phyloP scores from a whole-genome alignment of 2,797 vertebrate species.

The Gorsachius magnificus region DNA sequence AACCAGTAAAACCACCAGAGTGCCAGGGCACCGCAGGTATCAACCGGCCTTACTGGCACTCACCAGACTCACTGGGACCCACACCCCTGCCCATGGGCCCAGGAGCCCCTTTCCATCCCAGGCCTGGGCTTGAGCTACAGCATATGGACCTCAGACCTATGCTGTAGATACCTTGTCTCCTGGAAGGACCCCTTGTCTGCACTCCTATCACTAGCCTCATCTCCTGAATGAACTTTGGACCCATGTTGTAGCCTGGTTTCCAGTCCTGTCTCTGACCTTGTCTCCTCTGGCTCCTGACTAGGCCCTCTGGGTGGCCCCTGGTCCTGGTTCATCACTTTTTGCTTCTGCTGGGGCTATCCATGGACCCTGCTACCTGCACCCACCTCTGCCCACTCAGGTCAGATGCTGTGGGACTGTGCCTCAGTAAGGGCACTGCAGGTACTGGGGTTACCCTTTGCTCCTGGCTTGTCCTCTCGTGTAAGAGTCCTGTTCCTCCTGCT shows the following conservation, averaged over 20 bases:
- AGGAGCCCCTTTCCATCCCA: not conserved
- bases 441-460: not conserved
- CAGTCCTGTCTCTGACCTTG: not conserved
- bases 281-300: not conserved
- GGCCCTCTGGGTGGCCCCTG: not conserved
- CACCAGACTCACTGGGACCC: not conserved
- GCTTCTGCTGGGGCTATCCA: not conserved
- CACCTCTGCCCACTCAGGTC: not conserved
- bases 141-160: not conserved
- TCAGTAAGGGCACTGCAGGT: not conserved
- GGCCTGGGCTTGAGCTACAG: not conserved
- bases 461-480: not conserved
- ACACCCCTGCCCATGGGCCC: too few species aligned
- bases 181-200: not conserved
- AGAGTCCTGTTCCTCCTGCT: not conserved
- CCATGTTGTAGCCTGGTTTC: not conserved
- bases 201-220: not conserved
- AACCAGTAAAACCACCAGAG: not conserved
- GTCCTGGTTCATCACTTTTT: not conserved
- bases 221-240: not conserved
- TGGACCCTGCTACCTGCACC: not conserved
- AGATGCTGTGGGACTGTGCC: not conserved
- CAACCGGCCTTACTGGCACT: not conserved
- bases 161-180: not conserved
- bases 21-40: not conserved